Conservation (phyloP, 2,888 invertebrate genomes). For the Parelbella ahira region DNA sequence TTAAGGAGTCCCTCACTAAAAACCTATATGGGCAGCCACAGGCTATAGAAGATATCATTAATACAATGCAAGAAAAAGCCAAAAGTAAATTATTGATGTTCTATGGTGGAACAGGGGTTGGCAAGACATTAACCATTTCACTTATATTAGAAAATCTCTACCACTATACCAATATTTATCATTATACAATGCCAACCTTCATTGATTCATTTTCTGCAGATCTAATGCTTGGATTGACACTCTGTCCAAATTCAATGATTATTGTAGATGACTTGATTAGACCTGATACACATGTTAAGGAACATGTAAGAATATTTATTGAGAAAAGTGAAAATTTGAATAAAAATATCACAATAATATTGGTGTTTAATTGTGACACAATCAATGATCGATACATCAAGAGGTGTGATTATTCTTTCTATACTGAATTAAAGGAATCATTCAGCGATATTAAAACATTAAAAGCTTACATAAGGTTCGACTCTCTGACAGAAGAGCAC, state of each 20-base stretch:
- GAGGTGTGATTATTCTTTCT: slow-evolving; percentile 47
- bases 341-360: slow-evolving; percentile 53
- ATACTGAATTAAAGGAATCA: slow-evolving; percentile 37
- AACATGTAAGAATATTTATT: slow-evolving; percentile 44
- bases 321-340: slow-evolving; percentile 50
- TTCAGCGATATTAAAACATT: slow-evolving; percentile 43
- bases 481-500: slow-evolving; percentile 45
- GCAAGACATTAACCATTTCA: slow-evolving; percentile 62
- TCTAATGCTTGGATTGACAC: slow-evolving; percentile 52
- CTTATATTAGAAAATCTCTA: slow-evolving; percentile 49
- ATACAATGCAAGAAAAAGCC: slow-evolving; percentile 41
- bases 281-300: slow-evolving; percentile 42
- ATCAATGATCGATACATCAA: slow-evolving; percentile 39
- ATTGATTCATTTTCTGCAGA: slow-evolving; percentile 49
- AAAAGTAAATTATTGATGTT: slow-evolving; percentile 55
- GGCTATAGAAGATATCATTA: slow-evolving; percentile 46
- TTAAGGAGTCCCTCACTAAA: slow-evolving; percentile 40
- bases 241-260: slow-evolving; percentile 54
- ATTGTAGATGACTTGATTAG: slow-evolving; percentile 59
- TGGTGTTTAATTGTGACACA: slow-evolving; percentile 61
- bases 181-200: slow-evolving; percentile 66
- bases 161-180: slow-evolving; percentile 58
- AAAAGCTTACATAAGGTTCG: slow-evolving; percentile 54
- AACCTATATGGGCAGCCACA: slow-evolving; percentile 58
- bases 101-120: slow-evolving; percentile 71